These are phyloP conservation scores for Halcyon malimbica DNA, from an alignment of 2,113 vertebrate species.

Conservation along the genomic window DNA sequence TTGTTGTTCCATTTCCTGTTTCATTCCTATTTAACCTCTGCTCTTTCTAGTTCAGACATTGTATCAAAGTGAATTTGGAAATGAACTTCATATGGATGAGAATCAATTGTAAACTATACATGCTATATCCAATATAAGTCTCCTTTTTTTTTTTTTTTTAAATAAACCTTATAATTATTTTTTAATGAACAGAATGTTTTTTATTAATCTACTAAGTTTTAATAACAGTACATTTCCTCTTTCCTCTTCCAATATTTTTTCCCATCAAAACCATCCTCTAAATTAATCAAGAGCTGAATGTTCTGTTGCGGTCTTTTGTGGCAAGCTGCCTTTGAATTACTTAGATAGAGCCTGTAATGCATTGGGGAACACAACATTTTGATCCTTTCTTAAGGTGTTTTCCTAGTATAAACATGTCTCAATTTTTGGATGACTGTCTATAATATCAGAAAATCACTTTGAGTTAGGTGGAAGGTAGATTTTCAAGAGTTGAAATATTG, in stretches of 20 bases:
- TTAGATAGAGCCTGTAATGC: neutral
- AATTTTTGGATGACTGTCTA: neutral
- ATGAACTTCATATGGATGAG: conserved; percentile 27
- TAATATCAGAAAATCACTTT: neutral
- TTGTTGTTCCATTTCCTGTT: conserved; percentile 72
- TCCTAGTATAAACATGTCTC: neutral
- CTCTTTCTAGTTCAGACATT: conserved; percentile 29
- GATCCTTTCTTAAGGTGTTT: neutral
- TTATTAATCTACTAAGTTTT: neutral
- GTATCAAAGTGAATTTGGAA: conserved; percentile 60
- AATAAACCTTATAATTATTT: neutral
- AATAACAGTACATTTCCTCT: neutral
- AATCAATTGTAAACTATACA: neutral
- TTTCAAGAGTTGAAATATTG: neutral
- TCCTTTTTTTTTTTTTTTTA: neutral
- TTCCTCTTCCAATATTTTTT: neutral
- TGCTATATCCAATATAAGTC: neutral
- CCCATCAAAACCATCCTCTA: neutral
- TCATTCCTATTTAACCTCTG: conserved; percentile 61
- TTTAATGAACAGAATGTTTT: conserved; percentile 26
- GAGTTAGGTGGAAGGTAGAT: neutral
- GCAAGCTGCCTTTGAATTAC: neutral
- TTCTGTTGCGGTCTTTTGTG: neutral
- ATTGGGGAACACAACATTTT: neutral
- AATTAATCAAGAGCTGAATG: neutral